Percentiles rank a stretch among this genome's conserved stretches.
These are phyloP conservation scores for Hartigia nigra DNA, from an alignment of 2,888 invertebrate species.

Conservation along the genomic window DNA sequence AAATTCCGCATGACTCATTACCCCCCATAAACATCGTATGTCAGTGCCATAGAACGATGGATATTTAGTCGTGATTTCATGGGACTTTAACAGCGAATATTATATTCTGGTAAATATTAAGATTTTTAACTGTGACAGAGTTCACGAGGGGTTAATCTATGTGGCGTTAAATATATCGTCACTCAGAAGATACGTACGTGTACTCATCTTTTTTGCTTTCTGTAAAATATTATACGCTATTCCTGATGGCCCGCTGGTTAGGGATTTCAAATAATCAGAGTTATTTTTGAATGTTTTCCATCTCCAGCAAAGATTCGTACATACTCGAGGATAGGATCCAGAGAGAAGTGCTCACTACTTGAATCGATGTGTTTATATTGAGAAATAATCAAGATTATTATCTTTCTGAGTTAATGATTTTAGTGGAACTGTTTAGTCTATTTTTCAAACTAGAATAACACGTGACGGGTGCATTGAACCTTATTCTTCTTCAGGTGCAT, in stretches of 20 bases:
- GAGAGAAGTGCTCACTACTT: not conserved
- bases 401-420: not conserved
- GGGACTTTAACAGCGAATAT: not conserved
- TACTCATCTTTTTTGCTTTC: not conserved
- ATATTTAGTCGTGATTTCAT: not conserved
- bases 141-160: not conserved
- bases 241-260: not conserved
- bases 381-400: not conserved
- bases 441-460: not conserved
- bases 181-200: not conserved
- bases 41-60: not conserved
- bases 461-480: not conserved
- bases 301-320: not conserved
- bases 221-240: not conserved
- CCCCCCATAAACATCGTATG: not conserved
- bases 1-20: conserved; percentile 16
- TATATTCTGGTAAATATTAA: not conserved
- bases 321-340: not conserved
- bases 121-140: not conserved
- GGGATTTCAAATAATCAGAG: not conserved
- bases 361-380: not conserved
- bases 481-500: not conserved
- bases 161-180: not conserved
- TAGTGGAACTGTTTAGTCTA: not conserved
- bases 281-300: not conserved